phyloP scores from a whole-genome alignment of 2,888 invertebrate species.

The Choreutis nemorana region DNA sequence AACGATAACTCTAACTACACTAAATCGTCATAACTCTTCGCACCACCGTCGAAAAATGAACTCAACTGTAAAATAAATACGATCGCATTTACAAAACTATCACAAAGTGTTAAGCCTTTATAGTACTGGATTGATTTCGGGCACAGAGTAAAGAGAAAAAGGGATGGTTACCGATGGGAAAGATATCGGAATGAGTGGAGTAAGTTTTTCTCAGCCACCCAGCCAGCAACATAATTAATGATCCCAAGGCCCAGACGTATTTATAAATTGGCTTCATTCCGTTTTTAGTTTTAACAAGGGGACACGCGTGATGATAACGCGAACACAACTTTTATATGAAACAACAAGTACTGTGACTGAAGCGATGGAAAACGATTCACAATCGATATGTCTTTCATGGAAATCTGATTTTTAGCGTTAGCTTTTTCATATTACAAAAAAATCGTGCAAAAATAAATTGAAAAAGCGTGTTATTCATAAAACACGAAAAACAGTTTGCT shows the following conservation, averaged over 20 bases:
- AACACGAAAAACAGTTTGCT: too few relatives aligned
- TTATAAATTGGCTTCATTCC: constrained; percentile 62
- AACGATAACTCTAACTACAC: constrained; percentile 6
- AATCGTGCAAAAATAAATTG: too few relatives aligned
- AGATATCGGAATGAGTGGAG: constrained; percentile 64
- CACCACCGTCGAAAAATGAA: constrained; percentile 7
- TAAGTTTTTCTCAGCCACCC: constrained; percentile 66
- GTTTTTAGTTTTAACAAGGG: constrained; percentile 52
- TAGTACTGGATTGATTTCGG: too few relatives aligned
- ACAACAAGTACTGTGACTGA: too few relatives aligned
- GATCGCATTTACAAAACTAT: constrained; percentile 12
- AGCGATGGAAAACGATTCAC: too few relatives aligned
- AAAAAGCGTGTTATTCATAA: too few relatives aligned
- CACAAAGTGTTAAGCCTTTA: too few relatives aligned
- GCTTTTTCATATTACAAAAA: too few relatives aligned
- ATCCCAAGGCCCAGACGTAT: constrained; percentile 60
- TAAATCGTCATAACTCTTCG: constrained; percentile 5
- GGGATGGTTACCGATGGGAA: constrained; percentile 47
- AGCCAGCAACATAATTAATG: constrained; percentile 68
- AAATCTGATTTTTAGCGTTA: too few relatives aligned
- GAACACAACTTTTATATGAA: too few relatives aligned
- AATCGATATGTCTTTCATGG: too few relatives aligned
- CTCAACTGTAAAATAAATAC: constrained; percentile 5
- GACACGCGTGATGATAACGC: constrained; percentile 44
- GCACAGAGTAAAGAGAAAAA: constrained; percentile 29